Conservation (phyloP, 2,888 invertebrate genomes). For the Micoletzkya japonica region DNA sequence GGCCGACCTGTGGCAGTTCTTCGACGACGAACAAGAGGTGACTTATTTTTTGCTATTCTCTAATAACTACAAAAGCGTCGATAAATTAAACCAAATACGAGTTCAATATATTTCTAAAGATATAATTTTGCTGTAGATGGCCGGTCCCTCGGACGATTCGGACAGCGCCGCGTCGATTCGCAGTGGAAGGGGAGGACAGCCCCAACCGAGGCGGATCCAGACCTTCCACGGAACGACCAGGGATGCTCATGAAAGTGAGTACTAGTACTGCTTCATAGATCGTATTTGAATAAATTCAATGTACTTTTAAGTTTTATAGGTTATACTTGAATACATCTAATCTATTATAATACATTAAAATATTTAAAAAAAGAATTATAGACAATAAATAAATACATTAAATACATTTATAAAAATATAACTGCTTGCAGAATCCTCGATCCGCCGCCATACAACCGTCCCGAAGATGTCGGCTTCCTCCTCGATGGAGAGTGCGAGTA, state of each 20-base stretch:
- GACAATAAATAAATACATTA: too few species aligned
- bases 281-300: too few species aligned
- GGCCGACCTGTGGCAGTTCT: constrained; percentile 39
- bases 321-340: too few species aligned
- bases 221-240: constrained; percentile 24
- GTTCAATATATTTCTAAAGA: background rate
- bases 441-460: constrained; percentile 24
- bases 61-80: background rate
- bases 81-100: too few species aligned
- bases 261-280: too few species aligned
- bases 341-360: too few species aligned
- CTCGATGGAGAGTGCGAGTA: background rate
- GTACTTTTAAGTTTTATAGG: too few species aligned
- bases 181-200: background rate
- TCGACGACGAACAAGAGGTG: constrained; percentile 40
- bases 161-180: constrained; percentile 16
- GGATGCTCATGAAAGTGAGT: constrained; percentile 18
- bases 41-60: constrained; percentile 24
- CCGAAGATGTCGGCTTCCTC: constrained; percentile 21
- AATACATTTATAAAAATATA: background rate
- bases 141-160: constrained; percentile 19
- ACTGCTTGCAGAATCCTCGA: constrained; percentile 11
- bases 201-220: constrained; percentile 20
- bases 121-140: background rate
- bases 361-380: too few species aligned